A percentile compares a stretch with the other conserved stretches of the same genome.
Conservation (phyloP, 2,888 invertebrate species). For the Cremastobaeus sp. region DNA sequence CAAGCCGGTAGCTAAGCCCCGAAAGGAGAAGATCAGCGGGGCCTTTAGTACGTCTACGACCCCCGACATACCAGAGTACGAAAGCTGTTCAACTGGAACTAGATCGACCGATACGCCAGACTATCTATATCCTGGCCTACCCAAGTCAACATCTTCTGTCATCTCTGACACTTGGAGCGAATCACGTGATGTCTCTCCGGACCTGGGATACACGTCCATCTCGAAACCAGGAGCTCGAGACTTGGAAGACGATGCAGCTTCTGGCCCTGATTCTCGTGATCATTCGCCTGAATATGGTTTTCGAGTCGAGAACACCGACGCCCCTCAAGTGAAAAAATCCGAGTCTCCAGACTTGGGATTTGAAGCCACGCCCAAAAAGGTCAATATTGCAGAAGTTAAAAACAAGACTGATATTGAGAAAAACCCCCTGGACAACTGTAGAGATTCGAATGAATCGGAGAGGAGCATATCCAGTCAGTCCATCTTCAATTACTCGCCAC, state of each 20-base stretch:
- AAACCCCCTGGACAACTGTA: not conserved
- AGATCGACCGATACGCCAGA: constrained; percentile 29
- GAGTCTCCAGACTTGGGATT: constrained; percentile 25
- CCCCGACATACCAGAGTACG: constrained; percentile 29
- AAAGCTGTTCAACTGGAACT: constrained; percentile 20
- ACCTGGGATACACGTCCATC: constrained; percentile 38
- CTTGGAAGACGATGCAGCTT: constrained; percentile 8
- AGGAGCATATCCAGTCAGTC: constrained; percentile 5
- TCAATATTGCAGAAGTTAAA: constrained; percentile 13
- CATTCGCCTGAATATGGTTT: constrained; percentile 27
- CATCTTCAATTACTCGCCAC: constrained; percentile 18
- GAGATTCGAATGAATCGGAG: not conserved
- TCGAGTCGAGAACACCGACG: not conserved
- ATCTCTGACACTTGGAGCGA: constrained; percentile 7
- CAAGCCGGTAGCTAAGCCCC: no score
- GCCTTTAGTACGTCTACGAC: constrained; percentile 19
- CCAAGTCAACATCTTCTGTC: constrained; percentile 34
- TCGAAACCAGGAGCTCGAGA: constrained; percentile 11
- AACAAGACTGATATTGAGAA: not conserved
- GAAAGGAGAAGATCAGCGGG: no score
- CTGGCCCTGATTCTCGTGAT: constrained; percentile 31
- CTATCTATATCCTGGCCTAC: not conserved
- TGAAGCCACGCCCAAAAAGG: constrained; percentile 22
- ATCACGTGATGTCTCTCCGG: constrained; percentile 31
- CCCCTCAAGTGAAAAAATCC: not conserved